phyloP scores from a whole-genome alignment of 2,888 invertebrate species.

The Loripinus fragilis region DNA sequence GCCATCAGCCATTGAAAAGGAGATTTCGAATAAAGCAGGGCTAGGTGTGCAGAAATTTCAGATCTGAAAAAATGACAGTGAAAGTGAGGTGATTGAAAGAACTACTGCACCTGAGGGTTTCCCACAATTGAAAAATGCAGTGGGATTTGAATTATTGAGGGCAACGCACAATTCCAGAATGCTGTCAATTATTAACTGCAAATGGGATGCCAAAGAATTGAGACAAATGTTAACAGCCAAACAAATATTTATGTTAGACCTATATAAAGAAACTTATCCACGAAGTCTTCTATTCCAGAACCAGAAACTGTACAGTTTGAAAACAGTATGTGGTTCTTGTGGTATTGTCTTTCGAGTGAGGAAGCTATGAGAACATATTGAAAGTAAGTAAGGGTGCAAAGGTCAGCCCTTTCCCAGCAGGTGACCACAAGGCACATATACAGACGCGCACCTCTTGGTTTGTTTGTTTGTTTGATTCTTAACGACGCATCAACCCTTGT shows the following conservation, averaged over 20 bases:
- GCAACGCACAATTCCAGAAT: background rate
- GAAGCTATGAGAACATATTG: constrained; percentile 5
- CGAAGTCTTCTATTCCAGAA: background rate
- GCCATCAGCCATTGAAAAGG: background rate
- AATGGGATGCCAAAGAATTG: constrained; percentile 15
- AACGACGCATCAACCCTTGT: too few relatives aligned
- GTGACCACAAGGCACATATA: too few relatives aligned
- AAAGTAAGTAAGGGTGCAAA: too few relatives aligned
- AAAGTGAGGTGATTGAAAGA: background rate
- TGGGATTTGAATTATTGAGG: constrained; percentile 15
- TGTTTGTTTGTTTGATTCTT: too few relatives aligned
- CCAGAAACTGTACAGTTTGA: background rate
- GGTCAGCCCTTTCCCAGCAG: too few relatives aligned
- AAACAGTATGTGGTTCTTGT: constrained; percentile 2
- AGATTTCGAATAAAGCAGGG: background rate
- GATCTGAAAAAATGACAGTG: constrained; percentile 9
- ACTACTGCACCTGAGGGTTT: constrained; percentile 4
- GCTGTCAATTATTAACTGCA: constrained; percentile 7
- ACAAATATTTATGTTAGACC: constrained; percentile 1
- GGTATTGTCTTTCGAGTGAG: background rate
- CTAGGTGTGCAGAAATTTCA: constrained; percentile 12
- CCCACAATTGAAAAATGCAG: constrained; percentile 10
- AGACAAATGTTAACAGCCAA: constrained; percentile 5
- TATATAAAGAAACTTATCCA: background rate
- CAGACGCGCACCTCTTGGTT: too few relatives aligned